A percentile compares a stretch with the other conserved stretches of the same genome.
Conservation (phyloP, 1,140 invertebrate species). For the roundworm (Caenorhabditis elegans) region WBcel235 BX284605.5:1629001-1629500, state of each 20-base stretch:
- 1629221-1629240: neutral
- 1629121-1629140: neutral
- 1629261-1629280: neutral
- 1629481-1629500: neutral
- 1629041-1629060: neutral
- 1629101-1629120: neutral
- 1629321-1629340: neutral
- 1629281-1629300: neutral
- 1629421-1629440: too few relatives aligned
- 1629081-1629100: neutral
- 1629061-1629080: neutral
- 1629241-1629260: neutral
- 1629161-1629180: neutral
- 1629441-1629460: too few relatives aligned
- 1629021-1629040: neutral
- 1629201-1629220: neutral
- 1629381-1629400: neutral
- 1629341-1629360: neutral
- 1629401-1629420: too few relatives aligned
- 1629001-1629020: slow-evolving; percentile 1
- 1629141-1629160: neutral
- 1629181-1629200: neutral
- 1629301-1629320: neutral
- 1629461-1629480: neutral
- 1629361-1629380: neutral